These are phyloP conservation scores for Calosoma granatense DNA, from an alignment of 1,140 invertebrate species.

Conservation along the genomic window DNA sequence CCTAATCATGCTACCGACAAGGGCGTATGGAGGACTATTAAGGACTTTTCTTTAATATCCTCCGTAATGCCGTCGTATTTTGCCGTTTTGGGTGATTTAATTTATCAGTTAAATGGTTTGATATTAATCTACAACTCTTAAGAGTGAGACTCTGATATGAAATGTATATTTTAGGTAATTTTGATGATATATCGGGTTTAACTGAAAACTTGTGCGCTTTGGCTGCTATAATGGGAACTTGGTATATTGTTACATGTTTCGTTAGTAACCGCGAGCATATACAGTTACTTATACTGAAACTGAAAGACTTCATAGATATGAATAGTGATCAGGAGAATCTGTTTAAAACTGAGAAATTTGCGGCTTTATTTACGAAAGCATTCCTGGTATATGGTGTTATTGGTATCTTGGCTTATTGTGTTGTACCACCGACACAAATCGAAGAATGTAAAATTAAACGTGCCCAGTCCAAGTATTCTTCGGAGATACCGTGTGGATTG, in stretches of 20 bases:
- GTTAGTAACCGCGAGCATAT: not conserved
- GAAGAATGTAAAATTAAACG: constrained; percentile 6
- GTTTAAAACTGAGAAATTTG: constrained; percentile 9
- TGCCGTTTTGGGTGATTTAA: not conserved
- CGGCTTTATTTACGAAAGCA: constrained; percentile 10
- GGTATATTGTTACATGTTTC: not conserved
- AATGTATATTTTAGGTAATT: not conserved
- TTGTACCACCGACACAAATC: constrained; percentile 10
- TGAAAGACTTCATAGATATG: not conserved
- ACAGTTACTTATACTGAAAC: not conserved
- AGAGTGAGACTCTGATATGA: not conserved
- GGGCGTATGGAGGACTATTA: not conserved
- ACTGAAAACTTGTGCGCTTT: not conserved
- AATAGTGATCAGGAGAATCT: not conserved
- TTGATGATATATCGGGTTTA: not conserved
- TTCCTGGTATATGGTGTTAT: constrained; percentile 14
- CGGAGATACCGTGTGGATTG: constrained; percentile 14
- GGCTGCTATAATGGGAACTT: not conserved
- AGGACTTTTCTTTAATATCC: not conserved
- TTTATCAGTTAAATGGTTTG: constrained; percentile 3
- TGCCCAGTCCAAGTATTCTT: not conserved
- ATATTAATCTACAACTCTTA: not conserved
- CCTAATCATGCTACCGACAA: not conserved
- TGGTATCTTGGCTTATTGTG: constrained; percentile 11
- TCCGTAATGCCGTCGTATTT: not conserved